Evolutionary conservation across 1,140 invertebrate species (phyloP).

Genomic region (Bombus sylvicola): DNA sequence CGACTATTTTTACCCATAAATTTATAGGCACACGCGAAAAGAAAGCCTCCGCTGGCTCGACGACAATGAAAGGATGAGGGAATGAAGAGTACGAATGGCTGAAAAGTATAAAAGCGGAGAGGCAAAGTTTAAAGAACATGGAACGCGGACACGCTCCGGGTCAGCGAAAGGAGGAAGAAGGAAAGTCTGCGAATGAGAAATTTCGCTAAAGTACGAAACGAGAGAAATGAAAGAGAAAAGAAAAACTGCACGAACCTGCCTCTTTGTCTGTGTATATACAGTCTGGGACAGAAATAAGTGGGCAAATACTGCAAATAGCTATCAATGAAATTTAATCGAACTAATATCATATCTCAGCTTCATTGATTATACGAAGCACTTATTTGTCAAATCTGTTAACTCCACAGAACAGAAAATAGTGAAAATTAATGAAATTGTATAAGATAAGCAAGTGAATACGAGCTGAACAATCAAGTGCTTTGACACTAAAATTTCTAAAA

Average conservation of each 20-base stretch:
- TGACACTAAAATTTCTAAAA: too few relatives aligned
- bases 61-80: background rate
- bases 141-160: constrained; percentile 11
- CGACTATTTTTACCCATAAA: background rate
- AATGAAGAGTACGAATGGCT: background rate
- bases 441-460: too few relatives aligned
- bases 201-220: constrained; percentile 34
- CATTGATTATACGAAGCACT: too few relatives aligned
- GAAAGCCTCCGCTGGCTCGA: background rate
- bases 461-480: too few relatives aligned
- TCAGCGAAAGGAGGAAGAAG: constrained; percentile 29
- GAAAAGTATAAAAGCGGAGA: background rate
- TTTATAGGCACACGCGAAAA: background rate
- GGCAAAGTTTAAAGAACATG: background rate
- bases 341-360: too few relatives aligned
- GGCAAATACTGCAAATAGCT: too few relatives aligned
- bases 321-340: too few relatives aligned
- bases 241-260: background rate
- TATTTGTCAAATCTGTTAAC: too few relatives aligned
- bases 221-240: background rate
- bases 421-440: too few relatives aligned
- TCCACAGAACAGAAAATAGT: too few relatives aligned
- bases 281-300: too few relatives aligned
- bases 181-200: constrained; percentile 33
- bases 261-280: background rate